phyloP scores from a whole-genome alignment of 2,888 invertebrate genomes.

The Torymus tubicola region DNA sequence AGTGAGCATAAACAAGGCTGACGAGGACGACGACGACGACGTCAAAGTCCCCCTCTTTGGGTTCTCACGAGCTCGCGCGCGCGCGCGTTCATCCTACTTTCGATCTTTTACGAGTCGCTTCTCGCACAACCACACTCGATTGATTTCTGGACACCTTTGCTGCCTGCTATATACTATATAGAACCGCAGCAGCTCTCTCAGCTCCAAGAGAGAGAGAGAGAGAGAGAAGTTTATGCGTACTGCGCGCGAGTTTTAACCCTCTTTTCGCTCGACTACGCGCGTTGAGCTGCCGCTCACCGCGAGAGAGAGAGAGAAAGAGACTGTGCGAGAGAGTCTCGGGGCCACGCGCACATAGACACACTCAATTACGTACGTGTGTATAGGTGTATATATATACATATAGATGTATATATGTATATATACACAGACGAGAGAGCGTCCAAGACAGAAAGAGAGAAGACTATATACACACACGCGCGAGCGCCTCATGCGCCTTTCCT shows the following conservation, averaged over 20 bases:
- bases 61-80: slow-evolving; percentile 46
- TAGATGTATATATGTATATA: not conserved
- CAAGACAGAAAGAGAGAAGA: not conserved
- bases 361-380: too few relatives aligned
- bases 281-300: not conserved
- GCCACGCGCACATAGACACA: too few relatives aligned
- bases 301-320: not conserved
- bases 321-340: not conserved
- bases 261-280: not conserved
- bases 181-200: slow-evolving; percentile 1
- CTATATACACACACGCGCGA: slow-evolving; percentile 14
- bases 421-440: slow-evolving; percentile 20
- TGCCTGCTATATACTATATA: slow-evolving; percentile 46
- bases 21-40: slow-evolving; percentile 13
- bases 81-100: slow-evolving; percentile 32
- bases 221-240: slow-evolving; percentile 37
- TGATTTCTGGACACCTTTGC: slow-evolving; percentile 67
- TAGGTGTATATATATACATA: not conserved
- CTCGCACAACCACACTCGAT: slow-evolving; percentile 58
- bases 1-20: slow-evolving; percentile 36
- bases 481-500: slow-evolving; percentile 70
- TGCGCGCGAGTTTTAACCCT: slow-evolving; percentile 28
- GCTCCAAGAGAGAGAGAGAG: too few relatives aligned
- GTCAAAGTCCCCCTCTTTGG: too few relatives aligned
- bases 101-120: slow-evolving; percentile 52